Conservation (phyloP, 2,888 invertebrate species). For the Brenthis hecate region DNA sequence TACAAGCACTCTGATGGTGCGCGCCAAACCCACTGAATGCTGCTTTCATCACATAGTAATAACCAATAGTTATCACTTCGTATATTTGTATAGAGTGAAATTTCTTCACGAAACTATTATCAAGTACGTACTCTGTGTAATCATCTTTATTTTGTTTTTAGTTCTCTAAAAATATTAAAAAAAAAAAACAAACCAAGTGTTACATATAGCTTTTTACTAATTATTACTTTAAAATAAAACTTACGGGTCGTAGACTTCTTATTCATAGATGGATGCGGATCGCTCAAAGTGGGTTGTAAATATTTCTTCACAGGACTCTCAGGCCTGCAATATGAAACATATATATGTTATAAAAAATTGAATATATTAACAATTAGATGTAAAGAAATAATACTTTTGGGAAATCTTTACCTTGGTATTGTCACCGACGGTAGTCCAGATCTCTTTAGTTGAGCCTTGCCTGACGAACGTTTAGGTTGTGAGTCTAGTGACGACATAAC, state of each 20-base stretch:
- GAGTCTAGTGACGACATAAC: conserved; percentile 68
- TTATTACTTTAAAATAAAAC: conserved; percentile 43
- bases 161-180: not conserved
- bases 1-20: too few species aligned
- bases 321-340: conserved; percentile 81
- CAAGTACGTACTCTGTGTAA: too few species aligned
- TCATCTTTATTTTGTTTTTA: too few species aligned
- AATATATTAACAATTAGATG: too few species aligned
- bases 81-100: too few species aligned
- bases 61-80: too few species aligned
- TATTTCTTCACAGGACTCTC: conserved; percentile 92
- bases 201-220: too few species aligned
- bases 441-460: conserved; percentile 70
- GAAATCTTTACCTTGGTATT: conserved; percentile 60
- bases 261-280: conserved; percentile 84
- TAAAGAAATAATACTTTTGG: not conserved
- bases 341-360: too few species aligned
- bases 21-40: too few species aligned
- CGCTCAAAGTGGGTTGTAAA: conserved; percentile 91
- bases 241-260: conserved; percentile 84
- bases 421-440: conserved; percentile 68
- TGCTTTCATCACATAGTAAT: too few species aligned
- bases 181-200: not conserved
- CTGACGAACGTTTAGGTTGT: conserved; percentile 68
- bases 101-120: too few species aligned